Evolutionary conservation across 2,888 invertebrate genomes (phyloP).

Genomic region (Bugula neritina): DNA sequence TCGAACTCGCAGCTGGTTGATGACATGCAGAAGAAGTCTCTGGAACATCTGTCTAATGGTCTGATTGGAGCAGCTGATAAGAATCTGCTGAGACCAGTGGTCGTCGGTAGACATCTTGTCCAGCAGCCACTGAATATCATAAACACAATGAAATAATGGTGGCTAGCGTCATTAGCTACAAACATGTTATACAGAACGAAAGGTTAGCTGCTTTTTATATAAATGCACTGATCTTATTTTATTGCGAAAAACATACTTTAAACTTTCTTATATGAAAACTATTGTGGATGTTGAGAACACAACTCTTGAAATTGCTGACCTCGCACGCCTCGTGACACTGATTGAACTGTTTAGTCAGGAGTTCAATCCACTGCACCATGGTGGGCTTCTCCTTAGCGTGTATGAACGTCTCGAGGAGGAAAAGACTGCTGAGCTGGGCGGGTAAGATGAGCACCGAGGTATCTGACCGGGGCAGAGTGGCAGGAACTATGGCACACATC

Average conservation of each 20-base stretch:
- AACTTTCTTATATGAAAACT: no score
- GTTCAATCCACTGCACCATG: conserved; percentile 92
- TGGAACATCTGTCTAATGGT: conserved; percentile 94
- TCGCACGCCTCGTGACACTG: conserved; percentile 64
- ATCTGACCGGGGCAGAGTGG: conserved; percentile 66
- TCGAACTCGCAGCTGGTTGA: conserved; percentile 70
- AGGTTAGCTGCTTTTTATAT: no score
- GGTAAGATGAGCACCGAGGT: conserved; percentile 67
- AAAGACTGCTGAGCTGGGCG: conserved; percentile 78
- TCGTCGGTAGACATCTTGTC: conserved; percentile 87
- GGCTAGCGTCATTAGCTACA: no score
- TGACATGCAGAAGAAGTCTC: conserved; percentile 86
- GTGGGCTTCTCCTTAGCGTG: conserved; percentile 97
- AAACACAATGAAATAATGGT: background rate
- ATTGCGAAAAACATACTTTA: no score
- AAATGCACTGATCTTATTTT: no score
- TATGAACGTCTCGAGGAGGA: conserved; percentile 91
- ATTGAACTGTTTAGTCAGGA: conserved; percentile 89
- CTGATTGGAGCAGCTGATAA: conserved; percentile 92
- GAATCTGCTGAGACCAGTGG: conserved; percentile 91
- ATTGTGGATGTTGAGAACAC: no score
- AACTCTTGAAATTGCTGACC: no score
- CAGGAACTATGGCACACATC: conserved; percentile 86
- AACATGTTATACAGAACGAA: no score
- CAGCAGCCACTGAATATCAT: conserved; percentile 68